Conservation (phyloP, 2,888 invertebrate genomes). For the Pseudococcus viburni region DNA sequence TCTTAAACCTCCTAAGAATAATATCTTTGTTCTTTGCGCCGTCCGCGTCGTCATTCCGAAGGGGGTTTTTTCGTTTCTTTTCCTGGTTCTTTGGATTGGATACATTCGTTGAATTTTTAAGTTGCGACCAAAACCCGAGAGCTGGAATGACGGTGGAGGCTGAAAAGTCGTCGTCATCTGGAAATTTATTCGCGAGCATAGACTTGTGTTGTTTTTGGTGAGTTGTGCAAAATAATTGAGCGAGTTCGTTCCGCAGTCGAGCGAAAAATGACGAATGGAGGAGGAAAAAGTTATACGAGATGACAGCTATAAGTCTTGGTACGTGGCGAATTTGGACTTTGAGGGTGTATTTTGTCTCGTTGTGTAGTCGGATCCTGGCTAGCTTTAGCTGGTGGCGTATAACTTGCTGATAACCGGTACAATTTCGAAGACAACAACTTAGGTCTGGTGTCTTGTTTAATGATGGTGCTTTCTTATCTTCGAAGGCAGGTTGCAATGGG, state of each 20-base stretch:
- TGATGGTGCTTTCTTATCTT: conserved; percentile 25
- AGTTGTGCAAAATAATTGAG: not conserved
- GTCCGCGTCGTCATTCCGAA: not conserved
- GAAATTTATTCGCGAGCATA: not conserved
- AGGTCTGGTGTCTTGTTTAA: conserved; percentile 20
- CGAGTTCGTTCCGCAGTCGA: not conserved
- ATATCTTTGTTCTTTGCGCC: conserved; percentile 54
- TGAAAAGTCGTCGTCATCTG: not conserved
- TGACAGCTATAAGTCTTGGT: not conserved
- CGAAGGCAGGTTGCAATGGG: not conserved
- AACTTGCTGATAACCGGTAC: conserved; percentile 19
- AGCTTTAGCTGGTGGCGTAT: not conserved
- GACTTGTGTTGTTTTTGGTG: not conserved
- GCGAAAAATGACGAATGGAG: not conserved
- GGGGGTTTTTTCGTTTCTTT: not conserved
- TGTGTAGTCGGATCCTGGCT: not conserved
- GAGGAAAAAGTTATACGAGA: not conserved
- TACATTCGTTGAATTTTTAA: conserved; percentile 1
- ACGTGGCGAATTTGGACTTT: not conserved
- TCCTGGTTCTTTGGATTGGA: not conserved
- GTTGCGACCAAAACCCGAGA: not conserved
- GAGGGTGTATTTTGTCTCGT: not conserved
- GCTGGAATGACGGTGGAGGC: not conserved
- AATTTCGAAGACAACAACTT: conserved; percentile 21
- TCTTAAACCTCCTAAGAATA: conserved; percentile 57